These are phyloP conservation scores for Turdus rufiventris DNA, from an alignment of 2,113 vertebrate species.

Conservation along the genomic window DNA sequence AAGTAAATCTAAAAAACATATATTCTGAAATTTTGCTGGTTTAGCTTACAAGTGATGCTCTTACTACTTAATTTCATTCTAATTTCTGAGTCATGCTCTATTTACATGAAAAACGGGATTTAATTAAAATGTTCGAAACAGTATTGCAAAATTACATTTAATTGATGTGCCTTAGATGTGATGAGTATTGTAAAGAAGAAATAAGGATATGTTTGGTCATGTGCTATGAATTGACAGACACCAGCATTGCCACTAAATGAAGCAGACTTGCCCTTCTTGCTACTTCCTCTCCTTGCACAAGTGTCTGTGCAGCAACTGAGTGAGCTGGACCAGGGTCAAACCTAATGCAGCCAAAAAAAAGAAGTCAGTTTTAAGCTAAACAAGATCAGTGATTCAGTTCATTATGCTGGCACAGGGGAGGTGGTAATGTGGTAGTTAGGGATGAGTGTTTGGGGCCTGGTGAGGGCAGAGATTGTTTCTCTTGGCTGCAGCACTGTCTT, in stretches of 20 bases:
- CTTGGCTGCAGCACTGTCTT: not conserved
- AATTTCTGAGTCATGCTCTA: not conserved
- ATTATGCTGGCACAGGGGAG: not conserved
- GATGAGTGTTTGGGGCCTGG: not conserved
- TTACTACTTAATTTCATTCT: not conserved
- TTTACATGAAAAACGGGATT: not conserved
- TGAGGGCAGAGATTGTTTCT: conserved; percentile 11
- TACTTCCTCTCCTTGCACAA: not conserved
- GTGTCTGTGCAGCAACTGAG: not conserved
- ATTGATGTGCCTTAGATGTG: not conserved
- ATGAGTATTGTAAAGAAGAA: not conserved
- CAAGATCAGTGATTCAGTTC: not conserved
- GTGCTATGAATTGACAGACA: not conserved
- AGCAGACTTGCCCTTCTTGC: not conserved
- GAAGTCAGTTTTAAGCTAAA: not conserved
- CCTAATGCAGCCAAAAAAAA: not conserved
- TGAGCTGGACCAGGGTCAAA: not conserved
- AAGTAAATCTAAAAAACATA: not conserved
- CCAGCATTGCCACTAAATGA: not conserved
- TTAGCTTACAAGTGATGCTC: not conserved
- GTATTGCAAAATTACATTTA: not conserved
- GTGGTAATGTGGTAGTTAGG: not conserved
- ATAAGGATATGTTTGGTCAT: not conserved
- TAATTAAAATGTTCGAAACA: not conserved
- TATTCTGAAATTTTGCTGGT: not conserved